These are phyloP conservation scores for Sthenelais limicola DNA, from an alignment of 2,888 invertebrate genomes.

Conservation along the genomic window DNA sequence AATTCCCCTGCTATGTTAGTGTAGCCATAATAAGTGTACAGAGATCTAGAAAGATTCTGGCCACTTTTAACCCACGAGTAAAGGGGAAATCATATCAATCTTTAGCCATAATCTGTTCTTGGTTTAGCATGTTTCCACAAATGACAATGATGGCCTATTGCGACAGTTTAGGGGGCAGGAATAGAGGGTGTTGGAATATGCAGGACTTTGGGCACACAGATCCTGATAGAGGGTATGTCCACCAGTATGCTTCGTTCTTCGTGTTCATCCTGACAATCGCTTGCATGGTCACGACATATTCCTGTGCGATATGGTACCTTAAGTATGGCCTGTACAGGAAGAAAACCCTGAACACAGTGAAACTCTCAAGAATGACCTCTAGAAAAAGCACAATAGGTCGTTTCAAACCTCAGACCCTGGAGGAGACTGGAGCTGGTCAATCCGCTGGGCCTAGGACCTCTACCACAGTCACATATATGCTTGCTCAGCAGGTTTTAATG, in stretches of 20 bases:
- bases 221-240: not conserved
- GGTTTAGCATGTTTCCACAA: not conserved
- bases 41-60: not conserved
- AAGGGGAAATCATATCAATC: not conserved
- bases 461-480: conserved; percentile 12
- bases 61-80: not conserved
- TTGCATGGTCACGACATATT: not conserved
- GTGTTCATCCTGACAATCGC: not conserved
- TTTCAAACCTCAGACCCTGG: too few species aligned
- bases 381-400: too few species aligned
- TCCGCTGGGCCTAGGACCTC: too few species aligned
- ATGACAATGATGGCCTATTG: not conserved
- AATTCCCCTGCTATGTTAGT: conserved; percentile 3
- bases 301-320: not conserved
- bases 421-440: too few species aligned
- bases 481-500: conserved; percentile 5
- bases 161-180: too few species aligned
- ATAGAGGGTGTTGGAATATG: too few species aligned
- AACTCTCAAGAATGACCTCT: not conserved
- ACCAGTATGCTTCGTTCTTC: not conserved
- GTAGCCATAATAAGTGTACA: not conserved
- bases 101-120: not conserved
- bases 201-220: too few species aligned
- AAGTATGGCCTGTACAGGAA: not conserved
- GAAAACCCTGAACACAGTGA: not conserved